These are phyloP conservation scores for Mus minutoides DNA, from an alignment of 2,797 vertebrate species.

Conservation along the genomic window DNA sequence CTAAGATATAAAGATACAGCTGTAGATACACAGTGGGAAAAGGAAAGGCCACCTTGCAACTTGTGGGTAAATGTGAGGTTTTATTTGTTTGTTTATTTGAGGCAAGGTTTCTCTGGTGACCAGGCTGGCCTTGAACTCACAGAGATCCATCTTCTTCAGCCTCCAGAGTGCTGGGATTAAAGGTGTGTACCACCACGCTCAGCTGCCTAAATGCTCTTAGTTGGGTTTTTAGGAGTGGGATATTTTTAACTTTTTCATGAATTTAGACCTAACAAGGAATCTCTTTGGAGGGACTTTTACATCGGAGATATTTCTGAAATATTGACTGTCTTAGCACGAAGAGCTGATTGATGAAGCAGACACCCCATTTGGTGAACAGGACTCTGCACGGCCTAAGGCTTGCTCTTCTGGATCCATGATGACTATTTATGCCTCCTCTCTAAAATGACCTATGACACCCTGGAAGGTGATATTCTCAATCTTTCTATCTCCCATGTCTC, in stretches of 20 bases:
- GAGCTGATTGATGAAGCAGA: neutral
- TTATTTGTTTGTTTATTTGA: neutral
- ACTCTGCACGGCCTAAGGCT: slow-evolving; percentile 3
- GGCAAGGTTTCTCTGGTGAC: neutral
- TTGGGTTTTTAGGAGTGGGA: neutral
- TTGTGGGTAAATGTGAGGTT: no score
- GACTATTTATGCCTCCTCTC: slow-evolving; percentile 12
- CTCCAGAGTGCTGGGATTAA: neutral
- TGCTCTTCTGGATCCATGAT: neutral
- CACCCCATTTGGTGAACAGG: neutral
- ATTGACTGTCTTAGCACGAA: slow-evolving; percentile 26
- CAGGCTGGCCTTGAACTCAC: neutral
- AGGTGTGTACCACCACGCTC: neutral
- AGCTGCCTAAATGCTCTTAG: neutral
- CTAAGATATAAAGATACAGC: neutral
- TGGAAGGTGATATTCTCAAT: slow-evolving; percentile 39
- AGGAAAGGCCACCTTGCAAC: neutral
- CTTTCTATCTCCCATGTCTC: neutral
- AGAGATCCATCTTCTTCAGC: neutral
- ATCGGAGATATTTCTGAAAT: slow-evolving; percentile 27
- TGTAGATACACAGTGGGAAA: neutral
- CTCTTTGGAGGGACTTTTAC: neutral
- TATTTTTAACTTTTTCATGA: neutral
- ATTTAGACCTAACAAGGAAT: neutral
- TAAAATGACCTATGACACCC: neutral